phyloP scores from a whole-genome alignment of 2,888 invertebrate genomes.

The Mamestra brassicae region DNA sequence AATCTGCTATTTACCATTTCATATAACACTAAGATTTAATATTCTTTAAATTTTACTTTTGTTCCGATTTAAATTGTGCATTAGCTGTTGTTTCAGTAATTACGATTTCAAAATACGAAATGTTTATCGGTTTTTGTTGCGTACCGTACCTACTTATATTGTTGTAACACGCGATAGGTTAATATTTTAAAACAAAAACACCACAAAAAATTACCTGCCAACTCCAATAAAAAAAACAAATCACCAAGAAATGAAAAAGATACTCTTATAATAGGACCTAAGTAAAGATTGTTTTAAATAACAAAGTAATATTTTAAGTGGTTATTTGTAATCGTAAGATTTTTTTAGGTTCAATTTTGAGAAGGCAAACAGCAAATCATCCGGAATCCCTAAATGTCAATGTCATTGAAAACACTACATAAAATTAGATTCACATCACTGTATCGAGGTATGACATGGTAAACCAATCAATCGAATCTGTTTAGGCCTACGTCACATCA shows the following conservation, averaged over 20 bases:
- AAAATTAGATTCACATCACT: neutral
- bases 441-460: no score
- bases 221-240: neutral
- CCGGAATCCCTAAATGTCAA: neutral
- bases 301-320: slow-evolving; percentile 15
- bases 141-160: neutral
- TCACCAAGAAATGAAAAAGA: neutral
- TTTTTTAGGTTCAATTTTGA: neutral
- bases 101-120: no score
- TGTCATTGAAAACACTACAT: neutral
- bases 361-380: slow-evolving; percentile 29
- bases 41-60: no score
- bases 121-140: no score
- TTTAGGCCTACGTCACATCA: no score
- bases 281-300: slow-evolving; percentile 25
- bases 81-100: no score
- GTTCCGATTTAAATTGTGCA: no score
- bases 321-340: neutral
- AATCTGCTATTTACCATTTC: no score
- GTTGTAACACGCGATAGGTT: neutral
- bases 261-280: slow-evolving; percentile 24
- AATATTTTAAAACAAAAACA: slow-evolving; percentile 13
- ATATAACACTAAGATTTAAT: no score
- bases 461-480: no score
- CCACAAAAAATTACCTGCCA: neutral